Evolutionary conservation across 2,113 vertebrate genomes (phyloP).

Genomic region (Antechinus stuartii): DNA sequence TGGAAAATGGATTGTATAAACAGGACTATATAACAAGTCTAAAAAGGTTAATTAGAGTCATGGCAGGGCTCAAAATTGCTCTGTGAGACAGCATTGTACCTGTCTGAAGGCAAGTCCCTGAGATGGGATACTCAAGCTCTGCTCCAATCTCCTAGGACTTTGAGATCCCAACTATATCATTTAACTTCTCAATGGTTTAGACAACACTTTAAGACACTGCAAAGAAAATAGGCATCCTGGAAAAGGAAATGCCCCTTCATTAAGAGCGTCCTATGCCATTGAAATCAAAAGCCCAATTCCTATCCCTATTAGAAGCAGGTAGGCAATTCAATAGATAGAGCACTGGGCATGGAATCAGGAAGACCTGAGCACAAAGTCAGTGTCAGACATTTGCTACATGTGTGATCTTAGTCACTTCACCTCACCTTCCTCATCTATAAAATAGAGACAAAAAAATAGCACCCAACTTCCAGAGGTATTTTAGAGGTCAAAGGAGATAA

Average conservation of each 20-base stretch:
- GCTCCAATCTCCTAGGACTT: background rate
- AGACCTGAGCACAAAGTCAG: background rate
- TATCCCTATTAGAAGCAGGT: background rate
- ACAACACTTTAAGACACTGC: background rate
- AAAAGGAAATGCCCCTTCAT: background rate
- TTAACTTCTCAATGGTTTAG: background rate
- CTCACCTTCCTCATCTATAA: background rate
- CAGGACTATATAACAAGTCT: too few relatives aligned
- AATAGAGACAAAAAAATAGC: background rate
- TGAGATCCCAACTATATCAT: background rate
- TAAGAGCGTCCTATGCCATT: background rate
- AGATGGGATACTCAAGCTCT: background rate
- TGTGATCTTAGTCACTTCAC: background rate
- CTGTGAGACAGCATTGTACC: background rate
- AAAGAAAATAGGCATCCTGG: background rate
- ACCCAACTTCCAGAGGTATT: background rate
- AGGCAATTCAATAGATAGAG: background rate
- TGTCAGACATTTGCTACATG: background rate
- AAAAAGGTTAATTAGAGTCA: too few relatives aligned
- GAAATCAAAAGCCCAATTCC: background rate
- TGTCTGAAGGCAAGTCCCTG: background rate
- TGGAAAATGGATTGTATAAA: too few relatives aligned
- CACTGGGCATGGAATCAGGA: background rate
- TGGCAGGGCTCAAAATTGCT: background rate
- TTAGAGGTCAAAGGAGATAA: background rate